Base-by-base conservation (phyloP, 2,888 invertebrate genomes). In the Watsonalla binaria region DNA sequence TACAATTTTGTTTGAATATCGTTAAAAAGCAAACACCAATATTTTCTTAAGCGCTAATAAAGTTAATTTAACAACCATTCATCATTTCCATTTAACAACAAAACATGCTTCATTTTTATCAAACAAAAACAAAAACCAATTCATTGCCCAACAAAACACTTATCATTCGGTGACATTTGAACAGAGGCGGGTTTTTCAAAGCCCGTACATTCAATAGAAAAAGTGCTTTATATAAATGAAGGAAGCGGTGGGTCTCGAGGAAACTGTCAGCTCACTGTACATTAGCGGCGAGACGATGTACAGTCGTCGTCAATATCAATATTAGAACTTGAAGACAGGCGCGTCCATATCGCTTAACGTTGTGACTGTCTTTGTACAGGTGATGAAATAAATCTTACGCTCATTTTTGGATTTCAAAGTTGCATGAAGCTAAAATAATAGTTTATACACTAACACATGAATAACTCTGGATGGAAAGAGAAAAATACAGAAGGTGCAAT, bases 291-390 rank as follows among this genome's bases (percentile, higher is more conserved):
- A 49, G 64, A 71, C 72, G 57, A 62, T 65, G 77, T 76, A 80
- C 80, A 80, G 79, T 74, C 78, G 69, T 71, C 74, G 71, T 78
- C 81, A 81, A 80, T 81, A 79, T 77, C 73, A 78, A 82, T 82
- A 77, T 73, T 65, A 64, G 61, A 57, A 62, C 56, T 59, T 58
- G 67, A 53, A 55, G 59, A 56, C 62, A 61, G 62, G 58, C 61
- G 60, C 60, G 55, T 60, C 59, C 60, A 66, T 72, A 74, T 73
- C 74, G 72, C 42, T 42, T 42, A 42, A 42, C 42, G 8, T 42
- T 42, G 42, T 11, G 59, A 61, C 73, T 70, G 70, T 70, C 76
- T 72, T 72, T 11, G 42, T 42, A 42, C 42, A 42, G 42, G 42
- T 42, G 42, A 42, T 42, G 8, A 42, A 11, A 42, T 5, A 42